These are phyloP conservation scores for Halocynthia roretzi DNA, from an alignment of 23 tunicate species.

Conservation along the genomic window DNA sequence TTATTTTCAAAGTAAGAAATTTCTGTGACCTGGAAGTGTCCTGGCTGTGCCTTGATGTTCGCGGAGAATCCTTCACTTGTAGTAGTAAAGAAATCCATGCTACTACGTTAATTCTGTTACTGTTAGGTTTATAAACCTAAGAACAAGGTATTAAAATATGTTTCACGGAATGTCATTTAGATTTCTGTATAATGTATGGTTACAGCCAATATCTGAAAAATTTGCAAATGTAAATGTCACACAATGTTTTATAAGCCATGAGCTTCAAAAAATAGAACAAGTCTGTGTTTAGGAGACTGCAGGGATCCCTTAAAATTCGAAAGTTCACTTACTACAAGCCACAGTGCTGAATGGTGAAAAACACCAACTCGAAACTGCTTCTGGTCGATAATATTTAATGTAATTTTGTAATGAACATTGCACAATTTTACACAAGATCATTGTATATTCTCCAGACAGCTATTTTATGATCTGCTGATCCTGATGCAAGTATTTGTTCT, in stretches of 20 bases:
- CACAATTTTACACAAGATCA: not conserved
- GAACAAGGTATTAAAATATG: too few species aligned
- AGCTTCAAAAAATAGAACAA: too few species aligned
- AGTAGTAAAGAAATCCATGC: not conserved
- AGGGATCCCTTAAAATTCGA: too few species aligned
- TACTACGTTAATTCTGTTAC: too few species aligned
- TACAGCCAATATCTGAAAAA: not conserved
- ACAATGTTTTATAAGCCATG: too few species aligned
- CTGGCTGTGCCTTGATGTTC: conserved; percentile 14
- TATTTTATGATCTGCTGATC: conserved; percentile 60
- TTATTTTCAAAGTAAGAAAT: conserved; percentile 10
- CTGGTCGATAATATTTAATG: too few species aligned
- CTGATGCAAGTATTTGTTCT: conserved; percentile 61
- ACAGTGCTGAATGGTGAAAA: not conserved
- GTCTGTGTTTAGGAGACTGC: too few species aligned
- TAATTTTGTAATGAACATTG: too few species aligned
- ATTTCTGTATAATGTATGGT: not conserved
- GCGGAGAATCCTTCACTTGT: conserved; percentile 14
- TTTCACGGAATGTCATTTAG: too few species aligned
- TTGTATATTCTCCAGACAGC: conserved; percentile 66
- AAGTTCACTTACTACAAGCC: too few species aligned
- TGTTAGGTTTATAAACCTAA: too few species aligned
- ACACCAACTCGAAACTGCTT: not conserved
- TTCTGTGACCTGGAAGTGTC: conserved; percentile 43
- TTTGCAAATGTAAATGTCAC: not conserved